phyloP scores from a whole-genome alignment of 2,888 invertebrate species.

The Lypha dubia region DNA sequence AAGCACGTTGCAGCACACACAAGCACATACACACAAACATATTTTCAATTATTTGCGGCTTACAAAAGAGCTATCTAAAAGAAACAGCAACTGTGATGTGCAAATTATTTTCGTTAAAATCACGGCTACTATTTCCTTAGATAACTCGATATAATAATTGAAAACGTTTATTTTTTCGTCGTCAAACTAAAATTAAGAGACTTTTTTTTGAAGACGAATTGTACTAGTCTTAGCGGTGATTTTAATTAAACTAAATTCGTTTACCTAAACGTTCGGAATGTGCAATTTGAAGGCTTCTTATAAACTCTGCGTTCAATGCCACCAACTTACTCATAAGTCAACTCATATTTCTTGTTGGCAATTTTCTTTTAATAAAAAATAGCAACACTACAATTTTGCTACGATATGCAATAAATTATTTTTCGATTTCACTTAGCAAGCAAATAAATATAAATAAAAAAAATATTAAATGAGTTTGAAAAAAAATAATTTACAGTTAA shows the following conservation, averaged over 20 bases:
- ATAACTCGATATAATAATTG: slow-evolving; percentile 82
- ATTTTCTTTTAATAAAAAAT: slow-evolving; percentile 57
- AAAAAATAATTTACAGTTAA: slow-evolving; percentile 25
- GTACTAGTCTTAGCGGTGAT: slow-evolving; percentile 4
- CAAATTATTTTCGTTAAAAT: slow-evolving; percentile 78
- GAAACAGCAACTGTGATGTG: slow-evolving; percentile 84
- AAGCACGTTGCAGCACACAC: slow-evolving; percentile 3
- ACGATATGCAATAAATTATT: slow-evolving; percentile 47
- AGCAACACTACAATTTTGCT: slow-evolving; percentile 54
- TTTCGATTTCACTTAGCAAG: slow-evolving; percentile 44
- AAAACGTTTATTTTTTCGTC: slow-evolving; percentile 36
- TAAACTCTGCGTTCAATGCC: slow-evolving; percentile 79
- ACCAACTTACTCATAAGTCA: slow-evolving; percentile 73
- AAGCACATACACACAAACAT: slow-evolving; percentile 6
- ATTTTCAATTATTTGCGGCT: slow-evolving; percentile 75
- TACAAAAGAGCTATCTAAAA: slow-evolving; percentile 84
- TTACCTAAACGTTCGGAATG: slow-evolving; percentile 71
- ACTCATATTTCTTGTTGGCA: slow-evolving; percentile 77
- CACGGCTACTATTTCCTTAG: slow-evolving; percentile 84
- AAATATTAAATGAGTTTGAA: neutral
- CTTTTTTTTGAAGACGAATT: neutral
- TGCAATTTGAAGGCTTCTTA: slow-evolving; percentile 75
- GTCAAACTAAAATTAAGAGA: neutral
- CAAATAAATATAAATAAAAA: slow-evolving; percentile 27
- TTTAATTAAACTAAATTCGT: slow-evolving; percentile 50